Base-by-base conservation (phyloP, 2,797 vertebrate species). In the Meda fulgida region DNA sequence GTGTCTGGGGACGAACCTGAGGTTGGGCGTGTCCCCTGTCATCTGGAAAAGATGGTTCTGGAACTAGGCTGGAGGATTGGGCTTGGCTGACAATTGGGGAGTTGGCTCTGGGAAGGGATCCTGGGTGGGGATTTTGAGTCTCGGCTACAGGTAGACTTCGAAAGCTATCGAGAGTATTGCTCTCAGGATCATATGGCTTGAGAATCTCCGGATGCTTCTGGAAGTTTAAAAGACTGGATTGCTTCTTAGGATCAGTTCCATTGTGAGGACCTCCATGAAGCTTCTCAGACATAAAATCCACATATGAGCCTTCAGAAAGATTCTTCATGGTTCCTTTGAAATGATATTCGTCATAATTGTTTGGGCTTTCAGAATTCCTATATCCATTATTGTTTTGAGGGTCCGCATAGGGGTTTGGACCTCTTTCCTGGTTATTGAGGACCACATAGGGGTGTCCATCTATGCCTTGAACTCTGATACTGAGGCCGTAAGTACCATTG, bases 391-490 rank as follows among this genome's bases (percentile, higher is more conserved):
- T 92, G 88, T 90, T 87, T 51, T 29, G 85, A 6, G 94, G 91
- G 58, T 92, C 92, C 0, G 80, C 29, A 55, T 89, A 92, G 36
- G 94, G 83, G 1, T 94, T 92, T 51, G 91, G 34, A 23, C 86
- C 94, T 14, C 92, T 93, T 79, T 99, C 97, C 0, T 97, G 95
- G 88, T 99, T 99, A 92, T 99, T 99, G 82, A 99, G 95, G 65
- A 99, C 97, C 5, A 99, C 97, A 73, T 99, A 99, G 0, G 98
- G 98, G 89, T 99, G 98, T 43, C 98, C 98, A 75, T 97, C 97
- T 1, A 99, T 99, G n/a, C 98, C 98, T 92, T 99, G 98, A 31
- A 99, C 98, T 78, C 98, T 95, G 90, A 99, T 99, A 90, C 97
- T 99, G 89, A 99, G 98, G 46, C 98, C 98, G 0, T 99, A 99